Evolutionary conservation across 2,888 invertebrate species (phyloP).

Genomic region (Pyrocoelia pectoralis): DNA sequence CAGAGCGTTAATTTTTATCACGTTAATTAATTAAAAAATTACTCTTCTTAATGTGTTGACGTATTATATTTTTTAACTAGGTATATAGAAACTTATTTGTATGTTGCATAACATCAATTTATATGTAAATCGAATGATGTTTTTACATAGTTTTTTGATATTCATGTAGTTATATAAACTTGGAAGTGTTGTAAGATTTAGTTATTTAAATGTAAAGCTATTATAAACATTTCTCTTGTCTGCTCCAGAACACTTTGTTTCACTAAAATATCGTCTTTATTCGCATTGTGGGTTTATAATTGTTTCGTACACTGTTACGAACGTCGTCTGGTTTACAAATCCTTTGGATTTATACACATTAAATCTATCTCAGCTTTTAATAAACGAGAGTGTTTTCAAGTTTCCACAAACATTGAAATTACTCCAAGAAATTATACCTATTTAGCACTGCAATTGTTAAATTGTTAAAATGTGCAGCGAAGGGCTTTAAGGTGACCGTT

Average conservation of each 20-base stretch:
- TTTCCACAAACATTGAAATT: too few relatives aligned
- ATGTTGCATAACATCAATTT: constrained; percentile 1
- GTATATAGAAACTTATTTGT: background rate
- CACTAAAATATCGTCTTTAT: constrained; percentile 28
- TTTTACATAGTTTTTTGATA: background rate
- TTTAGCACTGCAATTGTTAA: too few relatives aligned
- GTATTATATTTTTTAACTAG: background rate
- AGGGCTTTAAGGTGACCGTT: too few relatives aligned
- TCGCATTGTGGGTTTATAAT: constrained; percentile 26
- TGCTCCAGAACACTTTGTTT: constrained; percentile 23
- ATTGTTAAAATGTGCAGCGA: too few relatives aligned
- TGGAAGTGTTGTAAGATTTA: background rate
- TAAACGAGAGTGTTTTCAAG: too few relatives aligned
- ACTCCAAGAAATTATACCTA: too few relatives aligned
- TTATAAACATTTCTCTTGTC: constrained; percentile 15
- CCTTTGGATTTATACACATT: too few relatives aligned
- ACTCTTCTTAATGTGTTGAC: too few relatives aligned
- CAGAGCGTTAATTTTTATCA: constrained; percentile 34
- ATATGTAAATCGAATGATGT: constrained; percentile 7
- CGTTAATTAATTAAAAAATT: constrained; percentile 30
- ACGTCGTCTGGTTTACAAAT: too few relatives aligned
- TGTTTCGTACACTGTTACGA: constrained; percentile 23
- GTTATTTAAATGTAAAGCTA: background rate
- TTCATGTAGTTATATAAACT: background rate
- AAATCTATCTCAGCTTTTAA: too few relatives aligned